A percentile compares a stretch with the other conserved stretches of the same genome.
Conservation (phyloP, 2,113 vertebrate genomes). For the Anarhynchus alexandrinus region DNA sequence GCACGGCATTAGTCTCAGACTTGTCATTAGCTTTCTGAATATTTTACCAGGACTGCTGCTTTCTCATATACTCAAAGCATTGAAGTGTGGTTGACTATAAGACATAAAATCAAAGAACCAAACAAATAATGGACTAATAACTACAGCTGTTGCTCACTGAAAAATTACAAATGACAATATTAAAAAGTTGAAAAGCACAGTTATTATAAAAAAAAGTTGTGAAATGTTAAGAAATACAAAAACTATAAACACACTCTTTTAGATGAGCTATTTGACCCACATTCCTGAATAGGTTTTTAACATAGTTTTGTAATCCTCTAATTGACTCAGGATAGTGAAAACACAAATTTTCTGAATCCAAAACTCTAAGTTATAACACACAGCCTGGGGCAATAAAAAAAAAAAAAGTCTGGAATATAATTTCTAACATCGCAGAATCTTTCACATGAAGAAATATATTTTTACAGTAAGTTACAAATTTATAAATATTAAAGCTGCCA, state of each 20-base stretch:
- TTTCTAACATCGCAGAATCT: background rate
- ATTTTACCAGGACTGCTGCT: background rate
- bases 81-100: background rate
- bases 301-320: background rate
- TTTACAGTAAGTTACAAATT: background rate
- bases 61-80: background rate
- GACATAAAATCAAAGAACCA: background rate
- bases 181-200: background rate
- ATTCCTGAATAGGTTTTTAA: background rate
- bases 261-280: background rate
- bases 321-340: background rate
- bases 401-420: background rate
- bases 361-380: background rate
- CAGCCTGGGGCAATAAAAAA: background rate
- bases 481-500: slow-evolving; percentile 1
- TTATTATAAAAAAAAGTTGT: background rate
- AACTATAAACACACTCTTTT: background rate
- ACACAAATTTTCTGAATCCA: background rate
- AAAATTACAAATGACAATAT: background rate
- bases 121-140: background rate
- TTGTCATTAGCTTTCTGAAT: background rate
- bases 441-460: background rate
- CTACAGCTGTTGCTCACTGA: background rate
- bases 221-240: background rate
- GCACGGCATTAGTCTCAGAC: background rate